Base-by-base conservation (phyloP, 2,888 invertebrate species). In the Aplocera efformata region DNA sequence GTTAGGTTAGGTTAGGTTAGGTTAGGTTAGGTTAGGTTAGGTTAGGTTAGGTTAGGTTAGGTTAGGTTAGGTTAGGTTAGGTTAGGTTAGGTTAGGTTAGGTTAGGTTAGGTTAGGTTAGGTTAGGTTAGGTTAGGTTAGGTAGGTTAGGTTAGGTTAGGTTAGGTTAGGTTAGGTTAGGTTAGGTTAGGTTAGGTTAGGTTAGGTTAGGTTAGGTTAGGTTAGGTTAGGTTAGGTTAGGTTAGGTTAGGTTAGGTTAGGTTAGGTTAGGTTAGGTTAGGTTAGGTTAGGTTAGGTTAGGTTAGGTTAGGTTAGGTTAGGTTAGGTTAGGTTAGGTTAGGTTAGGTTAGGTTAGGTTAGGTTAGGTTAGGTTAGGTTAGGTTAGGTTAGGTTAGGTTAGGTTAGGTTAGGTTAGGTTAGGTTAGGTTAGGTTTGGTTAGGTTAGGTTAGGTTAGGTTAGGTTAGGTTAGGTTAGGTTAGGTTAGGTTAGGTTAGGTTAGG, bases 41-140 rank as follows among this genome's bases (percentile, higher is more conserved):
- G 44, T 47, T 47, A 47, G 47, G 50, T 47, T 47, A 50, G 50
- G 50, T 50, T 50, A 47, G 47, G 50, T 47, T 50, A 38, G 47
- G 40, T 41, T 46, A 50, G 50, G 50, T 50, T 50, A 50, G 47
- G 46, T 46, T 45, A 48, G 50, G 49, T 50, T 48, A 50, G 43
- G 50, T 50, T 50, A 53, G 50, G 50, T 50, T 48, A 53, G 53
- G 53, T 56, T 53, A 50, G 53, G 50, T 54, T 51, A 51, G 51
- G 51, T 55, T 50, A 55, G 54, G 51, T 55, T 51, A 43, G 50
- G 50, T 55, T 51, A 54, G 54, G 50, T 49, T 49, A 53, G 52
- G 48, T 44, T 47, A 44, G 48, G 37, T 46, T 45, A 42, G 42
- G 45, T 46, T 46, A 39, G 46, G 50, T 42, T 43, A 46, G 45